Base-by-base conservation (phyloP, 1,140 invertebrate species). In the Zophobas atratus region DNA sequence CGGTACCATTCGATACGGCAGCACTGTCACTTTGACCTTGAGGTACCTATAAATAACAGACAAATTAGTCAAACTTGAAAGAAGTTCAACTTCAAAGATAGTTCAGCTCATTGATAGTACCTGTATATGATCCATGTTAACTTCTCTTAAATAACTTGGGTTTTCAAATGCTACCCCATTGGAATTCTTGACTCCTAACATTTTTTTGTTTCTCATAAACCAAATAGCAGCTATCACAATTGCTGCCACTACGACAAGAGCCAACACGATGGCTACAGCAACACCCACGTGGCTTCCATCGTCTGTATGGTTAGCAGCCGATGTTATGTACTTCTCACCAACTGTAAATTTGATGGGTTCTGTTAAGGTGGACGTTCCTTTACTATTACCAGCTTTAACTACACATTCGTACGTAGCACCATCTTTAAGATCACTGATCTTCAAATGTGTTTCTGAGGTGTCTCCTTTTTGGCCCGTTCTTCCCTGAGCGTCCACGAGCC, bases 111-210 rank as follows among this genome's bases (percentile, higher is more conserved):
- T 39, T 35, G 4, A 35, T 55, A 39, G 88, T 88, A 93, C 92
- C 87, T 93, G 90, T 74, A 91, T 89, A 82, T 91, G 90, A 81
- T 94, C 93, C 86, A 92, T 90, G 85, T 92, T 92, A 46, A 93
- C 89, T 84, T 94, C 94, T 77, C 93, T 89, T 71, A 95, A 89
- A 85, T 96, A 96, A 81, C 93, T 94, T 0, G 94, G 94, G 88
- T 96, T 96, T 85, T 95, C 94, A 85, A 96, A 96, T 1, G 94
- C 94, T 60, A 95, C 93, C 33, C 93, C 93, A 70, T 91, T 90
- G 78, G 89, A 88, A 33, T 89, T 87, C 77, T 90, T 90, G 32
- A 89, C 82, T 71, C 88, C 87, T 39, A 90, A 88, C 83, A 89
- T 86, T 63, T 90, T 91, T 82, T 89, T 90, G 41, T 90, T 90